Base-by-base conservation (phyloP, 2,113 vertebrate species). In the Phyllopteryx taeniolatus region DNA sequence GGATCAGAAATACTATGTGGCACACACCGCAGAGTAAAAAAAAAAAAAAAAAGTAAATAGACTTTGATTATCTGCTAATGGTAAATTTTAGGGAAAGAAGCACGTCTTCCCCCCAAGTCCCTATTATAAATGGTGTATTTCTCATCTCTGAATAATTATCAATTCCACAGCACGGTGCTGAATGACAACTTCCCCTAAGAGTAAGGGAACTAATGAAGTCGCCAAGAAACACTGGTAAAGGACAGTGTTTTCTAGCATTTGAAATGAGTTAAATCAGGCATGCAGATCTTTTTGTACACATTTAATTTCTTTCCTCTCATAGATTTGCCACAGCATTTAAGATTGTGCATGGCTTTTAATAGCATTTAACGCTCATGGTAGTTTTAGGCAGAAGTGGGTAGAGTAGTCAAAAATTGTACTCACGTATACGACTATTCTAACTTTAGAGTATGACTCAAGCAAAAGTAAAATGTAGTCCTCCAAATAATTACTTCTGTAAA, bases 121-220 rank as follows among this genome's bases (percentile, higher is more conserved):
- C 35, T 4, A 47, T 76, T 69, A 79, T 70, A 68, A 80, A 84
- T 70, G 68, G 20, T 67, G 39, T 71, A 54, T 35, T 44, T 66
- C 68, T 82, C 70, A 70, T 5, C 78, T 69, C 35, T 65, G 65
- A 75, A 77, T 76, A 76, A 84, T 85, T 75, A 82, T 61, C 70
- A 67, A 71, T 74, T 69, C 65, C 75, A 46, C 59, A 43, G 71
- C 68, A 63, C 72, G 51, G 53, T 71, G 54, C 62, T 49, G 65
- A 65, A 74, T 73, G 61, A 76, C 71, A 75, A 80, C 77, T 33
- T 80, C 72, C 35, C 42, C 49, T 49, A 63, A 56, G 81, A 83
- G 31, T 64, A 76, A 73, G 35, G 51, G 22, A 66, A 62, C 54
- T 67, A 65, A 64, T 82, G 42, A 77, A 43, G 78, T 4, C 64